Evolutionary conservation across 2,113 vertebrate genomes (phyloP), one percentile per base, ranked within the genome.

Genomic region (Alces alces): DNA sequence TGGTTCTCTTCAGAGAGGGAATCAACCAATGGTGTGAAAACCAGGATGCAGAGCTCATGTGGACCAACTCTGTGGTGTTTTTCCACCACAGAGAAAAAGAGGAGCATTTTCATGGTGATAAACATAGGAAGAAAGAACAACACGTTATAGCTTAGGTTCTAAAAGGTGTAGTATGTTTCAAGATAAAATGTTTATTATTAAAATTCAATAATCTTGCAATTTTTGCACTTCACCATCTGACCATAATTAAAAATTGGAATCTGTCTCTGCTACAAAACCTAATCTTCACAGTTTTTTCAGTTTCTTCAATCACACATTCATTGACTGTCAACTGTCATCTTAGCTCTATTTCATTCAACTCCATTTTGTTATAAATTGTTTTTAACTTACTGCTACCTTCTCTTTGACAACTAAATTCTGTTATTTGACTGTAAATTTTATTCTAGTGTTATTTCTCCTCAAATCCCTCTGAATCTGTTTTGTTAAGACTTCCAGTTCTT

Each of bases 231-330:
- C 7, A 70, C 5, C 23, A 23, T 17, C 14, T 54, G 36, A 21
- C 9, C 50, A 55, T 47, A 87, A 30, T 58, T 93, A 93, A 97
- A 95, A 70, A 61, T 47, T 78, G 19, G 12, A 57, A 39, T 61
- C 1, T 89, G 0, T 58, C 21, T 33, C 9, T 57, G 27, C 17
- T n/a, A 16, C 2, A n/a, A n/a, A 14, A 54, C 2, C 15, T 50
- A 50, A 30, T 3, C 1, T 4, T 45, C 17, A 3, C 5, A 2
- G 27, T 39, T 36, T 11, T 11, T 89, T 66, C 12, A 28, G 0
- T 15, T 25, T 73, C n/a, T 15, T 90, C 50, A 17, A 21, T 28
- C 30, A 86, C 8, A 0, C 0, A 7, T 36, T 64, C 33, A 54
- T 1, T 50, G 11, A 66, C 15, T 55, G 23, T 7, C 50, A 87